These are phyloP conservation scores for Synanthedon formicaeformis DNA, from an alignment of 2,888 invertebrate species.

Conservation along the genomic window DNA sequence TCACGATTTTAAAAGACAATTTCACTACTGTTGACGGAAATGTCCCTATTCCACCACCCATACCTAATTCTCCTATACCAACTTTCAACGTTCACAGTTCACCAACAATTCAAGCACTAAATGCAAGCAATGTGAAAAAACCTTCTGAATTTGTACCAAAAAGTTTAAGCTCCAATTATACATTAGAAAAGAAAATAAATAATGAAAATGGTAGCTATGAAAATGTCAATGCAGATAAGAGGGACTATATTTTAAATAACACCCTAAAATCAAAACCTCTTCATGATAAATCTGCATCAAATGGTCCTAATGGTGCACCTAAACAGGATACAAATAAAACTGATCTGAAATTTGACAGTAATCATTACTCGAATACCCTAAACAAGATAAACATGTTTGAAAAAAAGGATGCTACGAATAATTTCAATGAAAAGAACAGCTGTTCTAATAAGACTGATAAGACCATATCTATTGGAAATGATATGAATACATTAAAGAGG, in stretches of 20 bases:
- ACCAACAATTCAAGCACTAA: constrained; percentile 19
- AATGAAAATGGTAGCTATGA: constrained; percentile 35
- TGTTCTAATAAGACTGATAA: constrained; percentile 22
- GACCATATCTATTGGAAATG: constrained; percentile 15
- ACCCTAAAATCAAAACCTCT: constrained; percentile 34
- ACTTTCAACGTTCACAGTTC: constrained; percentile 38
- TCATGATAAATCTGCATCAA: constrained; percentile 33
- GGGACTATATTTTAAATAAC: constrained; percentile 29
- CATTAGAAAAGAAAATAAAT: constrained; percentile 14
- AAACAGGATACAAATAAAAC: constrained; percentile 25
- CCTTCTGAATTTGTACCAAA: constrained; percentile 24
- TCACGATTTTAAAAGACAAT: constrained; percentile 42
- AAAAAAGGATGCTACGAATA: constrained; percentile 27
- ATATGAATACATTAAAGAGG: constrained; percentile 6
- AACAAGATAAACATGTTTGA: constrained; percentile 55
- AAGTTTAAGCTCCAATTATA: constrained; percentile 19
- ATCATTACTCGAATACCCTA: constrained; percentile 37
- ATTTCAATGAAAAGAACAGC: constrained; percentile 18
- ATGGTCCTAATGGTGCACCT: constrained; percentile 29
- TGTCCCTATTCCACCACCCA: constrained; percentile 45
- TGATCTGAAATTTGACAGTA: constrained; percentile 37
- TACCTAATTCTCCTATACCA: constrained; percentile 52
- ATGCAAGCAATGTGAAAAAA: constrained; percentile 16
- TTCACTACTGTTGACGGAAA: constrained; percentile 24
- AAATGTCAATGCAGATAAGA: constrained; percentile 39